Evolutionary conservation across 2,113 vertebrate genomes (phyloP).

Genomic region (Poecile atricapillus): DNA sequence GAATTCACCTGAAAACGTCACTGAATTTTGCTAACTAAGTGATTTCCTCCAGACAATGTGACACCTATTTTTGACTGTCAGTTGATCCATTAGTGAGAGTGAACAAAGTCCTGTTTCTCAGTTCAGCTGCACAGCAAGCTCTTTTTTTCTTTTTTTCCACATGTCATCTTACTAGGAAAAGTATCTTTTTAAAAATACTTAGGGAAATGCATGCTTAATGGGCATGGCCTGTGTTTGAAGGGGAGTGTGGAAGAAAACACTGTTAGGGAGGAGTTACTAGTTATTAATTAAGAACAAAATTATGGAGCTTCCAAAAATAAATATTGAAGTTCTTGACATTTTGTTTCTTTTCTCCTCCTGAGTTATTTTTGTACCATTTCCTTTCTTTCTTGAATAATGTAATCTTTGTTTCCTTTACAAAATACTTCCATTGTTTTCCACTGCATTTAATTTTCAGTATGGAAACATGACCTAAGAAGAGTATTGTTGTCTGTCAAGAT

Average conservation of each 20-base stretch:
- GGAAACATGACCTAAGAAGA: constrained; percentile 63
- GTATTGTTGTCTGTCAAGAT: constrained; percentile 69
- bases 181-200: background rate
- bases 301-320: background rate
- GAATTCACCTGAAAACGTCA: background rate
- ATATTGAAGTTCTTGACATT: background rate
- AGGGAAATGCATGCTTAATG: background rate
- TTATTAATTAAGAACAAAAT: background rate
- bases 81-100: background rate
- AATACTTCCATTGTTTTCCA: constrained; percentile 57
- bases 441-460: constrained; percentile 43
- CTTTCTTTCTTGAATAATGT: constrained; percentile 32
- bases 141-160: background rate
- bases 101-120: background rate
- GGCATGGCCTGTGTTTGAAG: background rate
- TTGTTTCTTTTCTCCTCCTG: constrained; percentile 9
- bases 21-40: background rate
- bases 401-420: constrained; percentile 55
- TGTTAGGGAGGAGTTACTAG: background rate
- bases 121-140: background rate
- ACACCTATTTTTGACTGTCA: background rate
- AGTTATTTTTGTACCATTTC: constrained; percentile 40
- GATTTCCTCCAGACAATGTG: background rate
- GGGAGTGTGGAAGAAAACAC: background rate
- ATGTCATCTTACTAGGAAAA: background rate